A percentile compares a stretch with the other conserved stretches of the same genome.
Conservation (phyloP, 1,140 invertebrate genomes). For the Drosophila sucinea region DNA sequence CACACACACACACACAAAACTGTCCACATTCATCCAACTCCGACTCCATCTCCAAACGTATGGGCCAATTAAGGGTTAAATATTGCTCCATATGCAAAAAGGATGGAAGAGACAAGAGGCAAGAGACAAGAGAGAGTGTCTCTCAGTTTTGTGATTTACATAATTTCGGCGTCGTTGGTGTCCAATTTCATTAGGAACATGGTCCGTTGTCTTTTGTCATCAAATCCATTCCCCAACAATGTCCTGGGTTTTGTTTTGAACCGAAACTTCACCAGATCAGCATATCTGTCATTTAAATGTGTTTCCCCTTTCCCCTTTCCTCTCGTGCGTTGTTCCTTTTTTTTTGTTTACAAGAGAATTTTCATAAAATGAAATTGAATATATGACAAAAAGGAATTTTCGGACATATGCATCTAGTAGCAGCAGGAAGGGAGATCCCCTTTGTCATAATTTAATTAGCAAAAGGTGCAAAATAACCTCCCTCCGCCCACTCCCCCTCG, state of each 20-base stretch:
- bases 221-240: constrained; percentile 27
- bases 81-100: constrained; percentile 69
- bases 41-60: constrained; percentile 18
- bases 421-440: neutral
- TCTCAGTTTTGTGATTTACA: constrained; percentile 63
- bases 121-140: neutral
- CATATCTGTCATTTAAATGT: constrained; percentile 79
- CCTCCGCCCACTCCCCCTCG: neutral
- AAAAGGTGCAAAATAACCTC: constrained; percentile 44
- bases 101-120: neutral
- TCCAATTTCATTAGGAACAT: constrained; percentile 80
- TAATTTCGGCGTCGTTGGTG: constrained; percentile 76
- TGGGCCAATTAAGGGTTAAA: constrained; percentile 81
- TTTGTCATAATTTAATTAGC: constrained; percentile 78
- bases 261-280: constrained; percentile 53
- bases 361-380: constrained; percentile 81
- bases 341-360: constrained; percentile 77
- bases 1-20: constrained; percentile 22
- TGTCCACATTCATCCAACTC: constrained; percentile 32
- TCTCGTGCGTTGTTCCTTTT: constrained; percentile 40
- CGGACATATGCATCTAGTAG: constrained; percentile 60
- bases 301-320: constrained; percentile 26
- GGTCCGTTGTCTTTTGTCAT: constrained; percentile 47
- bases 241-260: constrained; percentile 61
- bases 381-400: constrained; percentile 51